Evolutionary conservation across 2,888 invertebrate species (phyloP), one percentile per base, ranked within the genome.

Genomic region (Stomorhina lunata): DNA sequence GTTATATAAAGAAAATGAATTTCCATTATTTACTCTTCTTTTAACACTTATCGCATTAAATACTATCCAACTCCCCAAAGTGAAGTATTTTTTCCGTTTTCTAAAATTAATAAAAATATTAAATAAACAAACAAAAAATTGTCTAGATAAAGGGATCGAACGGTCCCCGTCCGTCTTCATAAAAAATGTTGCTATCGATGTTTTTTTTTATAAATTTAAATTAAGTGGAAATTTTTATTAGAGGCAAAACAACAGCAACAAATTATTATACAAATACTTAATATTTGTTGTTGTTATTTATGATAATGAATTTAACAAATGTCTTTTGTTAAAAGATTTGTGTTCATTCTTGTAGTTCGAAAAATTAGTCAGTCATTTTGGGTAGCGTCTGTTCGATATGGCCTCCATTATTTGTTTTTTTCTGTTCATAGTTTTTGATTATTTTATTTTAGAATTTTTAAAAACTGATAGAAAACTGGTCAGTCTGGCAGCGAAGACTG

Each of bases 261-360:
- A 43, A 29, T n/a, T n/a, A n/a, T n/a, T n/a, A n/a, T 10, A 45
- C 22, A 15, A 34, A n/a, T 37, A 59, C 22, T 22, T 59, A 27
- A 61, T 17, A n/a, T n/a, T n/a, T n/a, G n/a, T 22, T 48, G 22
- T 29, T 71, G 48, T 79, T 63, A 85, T 87, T 86, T 84, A 88
- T 86, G 87, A 78, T 85, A 55, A 85, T 83, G 80, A 84, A 79
- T 85, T 87, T 86, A 84, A 87, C 86, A 87, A 85, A 88, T 88
- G 85, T 53, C 25, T 86, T 85, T 84, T 84, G 86, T 80, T 84
- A 85, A 84, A 84, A 86, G 84, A 85, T 86, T 76, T 80, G 37
- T 61, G 59, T 2, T 40, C 29, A n/a, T 34, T 32, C 20, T 37
- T 29, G 32, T 50, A 4, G 65, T 57, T 57, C 48, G 37, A 12